Base-by-base conservation (phyloP, 2,113 vertebrate species). In the Platanista minor region DNA sequence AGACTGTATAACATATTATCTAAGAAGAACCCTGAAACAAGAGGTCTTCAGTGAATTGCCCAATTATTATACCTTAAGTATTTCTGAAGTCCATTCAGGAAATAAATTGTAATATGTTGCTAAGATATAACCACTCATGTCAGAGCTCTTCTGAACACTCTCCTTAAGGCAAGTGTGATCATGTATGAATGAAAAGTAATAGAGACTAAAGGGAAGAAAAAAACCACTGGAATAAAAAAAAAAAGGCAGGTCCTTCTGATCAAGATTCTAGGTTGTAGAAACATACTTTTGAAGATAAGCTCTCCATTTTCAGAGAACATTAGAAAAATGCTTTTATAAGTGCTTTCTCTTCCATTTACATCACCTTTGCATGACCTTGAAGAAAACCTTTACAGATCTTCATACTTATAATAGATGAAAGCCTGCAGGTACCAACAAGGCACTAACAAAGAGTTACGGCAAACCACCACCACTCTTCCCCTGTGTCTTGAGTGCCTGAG, bases 61-160 rank as follows among this genome's bases (percentile, higher is more conserved):
- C 54, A 10, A 88, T 71, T 85, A 72, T 29, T 92, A 31, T 23
- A 87, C 49, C 86, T 31, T 80, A 83, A 66, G 1, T 36, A 83
- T 92, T 64, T 94, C 20, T 75, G 23, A 87, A 90, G 49, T 94
- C 12, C 46, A 93, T 54, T 91, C 54, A 95, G 72, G 69, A 95
- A 84, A 82, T 77, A 67, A 61, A 66, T 3, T 82, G 1, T 49
- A 84, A 31, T 29, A 39, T 33, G 33, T 36, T 85, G 41, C n/a
- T 93, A 15, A 94, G 33, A 67, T 41, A 33, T 14, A n/a, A 72
- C 12, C 31, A 64, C 67, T 82, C 75, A 72, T 2, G 3, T 61
- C 20, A 57, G 21, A 90, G 8, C n/a, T 71, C 49, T 15, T 57
- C 75, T 25, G 3, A 84, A 81, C 33, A 21, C 11, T 91, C 14